Evolutionary conservation across 2,888 invertebrate species (phyloP), one percentile per base, ranked within the genome.

Genomic region (Coelinius sp.): DNA sequence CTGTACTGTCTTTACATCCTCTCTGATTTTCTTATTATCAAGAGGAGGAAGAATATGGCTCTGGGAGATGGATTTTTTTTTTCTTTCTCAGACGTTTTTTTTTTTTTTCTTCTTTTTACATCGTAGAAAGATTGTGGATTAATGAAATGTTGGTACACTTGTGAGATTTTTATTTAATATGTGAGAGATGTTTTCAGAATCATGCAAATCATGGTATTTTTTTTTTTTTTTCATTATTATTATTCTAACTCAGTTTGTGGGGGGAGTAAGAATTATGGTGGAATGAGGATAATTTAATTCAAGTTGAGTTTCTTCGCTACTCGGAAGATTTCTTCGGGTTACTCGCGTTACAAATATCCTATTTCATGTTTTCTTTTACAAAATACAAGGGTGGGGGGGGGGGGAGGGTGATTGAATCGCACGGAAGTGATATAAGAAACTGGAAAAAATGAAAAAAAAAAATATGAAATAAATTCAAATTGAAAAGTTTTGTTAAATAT

Each of bases 401-500:
- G 22, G 12, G 7, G 52, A 25, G 12, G 27, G 17, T 22, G 22
- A 49, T 49, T 49, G 49, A 17, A 49, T 17, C 8, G 41, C n/a
- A n/a, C 49, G 44, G n/a, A 17, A 49, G 22, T 49, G 10, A 49
- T 49, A 53, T 25, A 14, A 53, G 53, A 53, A 53, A 53, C 14
- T n/a, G 53, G n/a, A 25, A 10, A 44, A 44, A 25, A 53, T 53
- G 53, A 1, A 53, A 49, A 53, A 53, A 1, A 53, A 49, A 53
- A 53, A 53, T 25, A 53, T 53, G 53, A 53, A 14, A 53, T 53
- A 53, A 53, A 53, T 53, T 53, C 25, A 53, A 53, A 53, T 53
- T 14, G 53, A 53, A 53, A 53, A 53, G 53, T 53, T 53, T 49
- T 17, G 27, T 24, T 24, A 25, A 53, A 53, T 53, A 53, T 53